Percentiles rank a stretch among this genome's conserved stretches.
Conservation (phyloP, 2,888 invertebrate species). For the Eueremaeus valkanovi region DNA sequence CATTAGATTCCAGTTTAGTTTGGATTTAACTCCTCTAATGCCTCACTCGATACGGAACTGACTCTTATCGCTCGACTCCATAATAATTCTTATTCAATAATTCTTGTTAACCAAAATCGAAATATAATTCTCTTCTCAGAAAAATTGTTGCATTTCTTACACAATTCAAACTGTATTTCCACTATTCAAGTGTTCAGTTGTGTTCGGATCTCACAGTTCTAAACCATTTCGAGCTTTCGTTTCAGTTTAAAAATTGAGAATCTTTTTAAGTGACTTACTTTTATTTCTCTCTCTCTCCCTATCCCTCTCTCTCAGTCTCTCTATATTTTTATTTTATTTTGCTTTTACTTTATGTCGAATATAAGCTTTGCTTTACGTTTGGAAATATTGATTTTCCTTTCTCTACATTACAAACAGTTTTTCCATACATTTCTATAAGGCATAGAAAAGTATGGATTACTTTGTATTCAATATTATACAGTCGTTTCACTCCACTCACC, state of each 20-base stretch:
- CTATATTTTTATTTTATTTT: not conserved
- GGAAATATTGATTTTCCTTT: slow-evolving; percentile 26
- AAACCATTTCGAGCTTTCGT: no score
- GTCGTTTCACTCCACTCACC: not conserved
- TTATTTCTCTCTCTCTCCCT: no score
- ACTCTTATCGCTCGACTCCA: not conserved
- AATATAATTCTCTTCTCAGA: not conserved
- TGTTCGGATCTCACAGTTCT: no score
- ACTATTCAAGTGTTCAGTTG: no score
- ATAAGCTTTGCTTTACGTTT: slow-evolving; percentile 15
- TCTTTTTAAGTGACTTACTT: slow-evolving; percentile 24
- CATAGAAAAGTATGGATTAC: not conserved
- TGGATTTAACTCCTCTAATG: not conserved
- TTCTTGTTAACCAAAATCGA: not conserved
- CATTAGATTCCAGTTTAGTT: slow-evolving; percentile 15
- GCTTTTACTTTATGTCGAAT: slow-evolving; percentile 10
- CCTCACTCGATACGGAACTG: not conserved
- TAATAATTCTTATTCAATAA: slow-evolving; percentile 22
- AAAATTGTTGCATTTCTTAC: no score
- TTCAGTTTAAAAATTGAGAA: no score
- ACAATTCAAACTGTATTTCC: no score
- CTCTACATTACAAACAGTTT: no score
- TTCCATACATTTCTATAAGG: no score
- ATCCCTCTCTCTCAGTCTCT: no score
- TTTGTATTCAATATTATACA: not conserved